These are phyloP conservation scores for Eublepharis macularius DNA, from an alignment of 2,113 vertebrate species.

Conservation along the genomic window DNA sequence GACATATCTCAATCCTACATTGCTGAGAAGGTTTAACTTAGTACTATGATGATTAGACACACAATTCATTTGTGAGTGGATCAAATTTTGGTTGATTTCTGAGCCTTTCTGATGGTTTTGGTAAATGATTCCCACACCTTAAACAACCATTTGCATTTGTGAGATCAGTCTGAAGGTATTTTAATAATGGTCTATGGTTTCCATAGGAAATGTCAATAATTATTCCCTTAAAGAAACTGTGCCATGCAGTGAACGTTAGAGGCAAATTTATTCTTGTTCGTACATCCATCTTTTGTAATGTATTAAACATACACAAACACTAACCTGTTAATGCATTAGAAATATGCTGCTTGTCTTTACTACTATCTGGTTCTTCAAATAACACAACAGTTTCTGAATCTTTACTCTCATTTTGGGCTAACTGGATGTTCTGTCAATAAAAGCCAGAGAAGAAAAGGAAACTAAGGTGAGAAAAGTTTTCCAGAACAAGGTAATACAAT, in stretches of 20 bases:
- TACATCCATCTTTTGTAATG: neutral
- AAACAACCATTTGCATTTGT: no score
- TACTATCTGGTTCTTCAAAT: constrained; percentile 64
- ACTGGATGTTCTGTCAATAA: constrained; percentile 64
- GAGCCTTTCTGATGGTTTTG: no score
- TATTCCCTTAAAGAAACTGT: neutral
- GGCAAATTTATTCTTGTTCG: neutral
- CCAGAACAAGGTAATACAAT: constrained; percentile 21
- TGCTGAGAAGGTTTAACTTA: no score
- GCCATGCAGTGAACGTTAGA: neutral
- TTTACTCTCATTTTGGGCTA: constrained; percentile 62
- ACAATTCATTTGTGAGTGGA: no score
- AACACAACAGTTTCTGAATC: constrained; percentile 61
- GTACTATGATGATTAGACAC: no score
- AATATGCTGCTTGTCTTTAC: constrained; percentile 58
- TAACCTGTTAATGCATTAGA: constrained; percentile 67
- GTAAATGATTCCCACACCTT: no score
- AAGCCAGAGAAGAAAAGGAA: constrained; percentile 55
- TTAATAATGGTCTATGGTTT: neutral
- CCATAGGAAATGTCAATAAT: neutral
- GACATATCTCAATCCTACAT: no score
- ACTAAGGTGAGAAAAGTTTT: neutral
- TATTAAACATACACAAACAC: constrained; percentile 31
- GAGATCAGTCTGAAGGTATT: neutral
- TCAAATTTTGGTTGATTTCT: no score